Evolutionary conservation across 2,797 vertebrate species (phyloP).

Genomic region (Phrynocephalus vlangalii): DNA sequence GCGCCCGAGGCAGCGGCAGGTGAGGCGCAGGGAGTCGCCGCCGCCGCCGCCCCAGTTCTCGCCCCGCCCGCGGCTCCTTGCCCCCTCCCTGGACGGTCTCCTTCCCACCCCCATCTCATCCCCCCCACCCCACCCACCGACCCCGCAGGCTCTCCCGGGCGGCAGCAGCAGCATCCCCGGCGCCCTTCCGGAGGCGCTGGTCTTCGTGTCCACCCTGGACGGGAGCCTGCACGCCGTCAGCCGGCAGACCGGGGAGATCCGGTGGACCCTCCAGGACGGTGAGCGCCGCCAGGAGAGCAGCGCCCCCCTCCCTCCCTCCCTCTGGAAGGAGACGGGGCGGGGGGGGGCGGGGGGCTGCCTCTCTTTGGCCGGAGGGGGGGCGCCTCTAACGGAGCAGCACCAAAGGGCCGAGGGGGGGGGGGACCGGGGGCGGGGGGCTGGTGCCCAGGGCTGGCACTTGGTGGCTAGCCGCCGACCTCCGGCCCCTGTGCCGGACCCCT

Average conservation of each 20-base stretch:
- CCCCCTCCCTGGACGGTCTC: no score
- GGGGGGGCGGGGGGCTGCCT: no score
- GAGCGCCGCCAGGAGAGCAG: conserved; percentile 46
- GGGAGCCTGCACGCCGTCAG: conserved; percentile 93
- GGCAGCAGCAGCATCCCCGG: conserved; percentile 69
- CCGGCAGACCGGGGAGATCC: conserved; percentile 90
- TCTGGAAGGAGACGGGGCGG: no score
- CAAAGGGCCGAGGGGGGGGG: no score
- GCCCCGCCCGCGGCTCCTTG: not conserved
- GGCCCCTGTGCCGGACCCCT: no score
- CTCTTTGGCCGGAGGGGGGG: not conserved
- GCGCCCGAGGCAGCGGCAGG: no score
- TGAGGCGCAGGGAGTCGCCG: no score
- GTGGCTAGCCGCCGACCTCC: not conserved
- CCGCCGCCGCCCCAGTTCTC: no score
- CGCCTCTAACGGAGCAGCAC: no score
- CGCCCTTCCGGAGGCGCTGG: conserved; percentile 87
- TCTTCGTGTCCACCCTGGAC: conserved; percentile 94
- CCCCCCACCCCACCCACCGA: accelerated
- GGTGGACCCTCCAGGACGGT: conserved; percentile 96
- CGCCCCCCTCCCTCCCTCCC: no score
- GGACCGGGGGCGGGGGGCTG: not conserved
- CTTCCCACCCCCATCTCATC: not conserved
- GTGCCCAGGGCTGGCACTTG: not conserved
- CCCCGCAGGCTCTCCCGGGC: conserved; percentile 50